phyloP scores from a whole-genome alignment of 1,140 invertebrate genomes.

The Paramacrobiotus metropolitanus region DNA sequence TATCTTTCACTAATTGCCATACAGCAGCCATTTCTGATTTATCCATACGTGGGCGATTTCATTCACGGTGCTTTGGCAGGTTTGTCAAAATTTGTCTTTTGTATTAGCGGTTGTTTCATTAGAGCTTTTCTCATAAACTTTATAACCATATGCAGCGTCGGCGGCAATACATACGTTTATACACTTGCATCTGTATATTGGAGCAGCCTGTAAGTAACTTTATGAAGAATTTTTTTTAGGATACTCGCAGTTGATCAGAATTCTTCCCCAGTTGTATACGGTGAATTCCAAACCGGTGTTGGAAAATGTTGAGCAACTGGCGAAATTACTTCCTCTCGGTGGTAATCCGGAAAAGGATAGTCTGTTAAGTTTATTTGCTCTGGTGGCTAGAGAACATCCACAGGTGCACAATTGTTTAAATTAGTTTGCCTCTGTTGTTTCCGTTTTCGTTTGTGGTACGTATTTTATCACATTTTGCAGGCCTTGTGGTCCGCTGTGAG shows the following conservation, averaged over 20 bases:
- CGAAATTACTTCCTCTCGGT: conserved; percentile 50
- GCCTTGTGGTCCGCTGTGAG: conserved; percentile 46
- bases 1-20: conserved; percentile 77
- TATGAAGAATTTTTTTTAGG: conserved; percentile 30
- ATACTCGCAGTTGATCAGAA: conserved; percentile 56
- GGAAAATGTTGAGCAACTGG: conserved; percentile 52
- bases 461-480: conserved; percentile 18
- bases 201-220: no score
- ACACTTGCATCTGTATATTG: no score
- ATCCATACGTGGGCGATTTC: background rate
- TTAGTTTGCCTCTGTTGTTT: background rate
- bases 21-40: conserved; percentile 23
- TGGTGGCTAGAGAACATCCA: conserved; percentile 52
- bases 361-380: conserved; percentile 47
- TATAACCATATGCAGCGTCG: no score
- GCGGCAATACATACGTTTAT: no score
- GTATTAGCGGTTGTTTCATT: conserved; percentile 6
- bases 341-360: conserved; percentile 57
- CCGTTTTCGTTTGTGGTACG: background rate
- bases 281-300: conserved; percentile 57
- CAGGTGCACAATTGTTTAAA: conserved; percentile 20
- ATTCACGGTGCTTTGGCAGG: background rate
- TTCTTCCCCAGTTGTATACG: conserved; percentile 63
- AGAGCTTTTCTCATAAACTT: background rate
- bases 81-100: conserved; percentile 3